Percentiles rank a stretch among this genome's conserved stretches.
These are phyloP conservation scores for Alaudala cheleensis DNA, from an alignment of 2,113 vertebrate species.

Conservation along the genomic window DNA sequence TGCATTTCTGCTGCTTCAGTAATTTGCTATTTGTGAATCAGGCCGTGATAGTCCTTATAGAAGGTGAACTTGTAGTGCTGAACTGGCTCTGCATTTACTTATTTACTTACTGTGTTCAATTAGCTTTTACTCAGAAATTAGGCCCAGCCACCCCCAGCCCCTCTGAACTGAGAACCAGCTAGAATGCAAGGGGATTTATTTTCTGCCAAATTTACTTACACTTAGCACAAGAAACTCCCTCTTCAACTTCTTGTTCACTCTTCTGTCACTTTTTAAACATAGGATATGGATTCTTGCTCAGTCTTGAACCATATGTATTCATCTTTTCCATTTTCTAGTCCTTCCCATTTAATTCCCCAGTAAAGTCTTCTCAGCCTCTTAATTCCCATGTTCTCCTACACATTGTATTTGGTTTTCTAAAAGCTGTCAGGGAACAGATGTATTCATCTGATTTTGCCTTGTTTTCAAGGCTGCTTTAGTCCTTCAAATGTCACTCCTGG, in stretches of 20 bases:
- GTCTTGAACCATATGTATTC: background rate
- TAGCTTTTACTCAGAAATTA: background rate
- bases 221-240: background rate
- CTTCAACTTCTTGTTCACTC: background rate
- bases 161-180: background rate
- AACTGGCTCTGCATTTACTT: background rate
- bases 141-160: too few species aligned
- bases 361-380: background rate
- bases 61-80: background rate
- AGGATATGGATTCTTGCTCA: background rate
- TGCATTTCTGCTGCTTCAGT: background rate
- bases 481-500: background rate
- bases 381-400: background rate
- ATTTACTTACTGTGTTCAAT: background rate
- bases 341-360: background rate
- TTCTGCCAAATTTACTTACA: background rate
- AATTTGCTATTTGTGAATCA: background rate
- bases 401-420: background rate
- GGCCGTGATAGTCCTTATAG: background rate
- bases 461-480: background rate
- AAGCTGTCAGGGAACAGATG: background rate
- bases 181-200: background rate
- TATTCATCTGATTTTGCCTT: background rate
- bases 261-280: background rate
- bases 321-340: background rate